Evolutionary conservation across 2,888 invertebrate species (phyloP).

Genomic region (Chrysotoxum bicinctum): DNA sequence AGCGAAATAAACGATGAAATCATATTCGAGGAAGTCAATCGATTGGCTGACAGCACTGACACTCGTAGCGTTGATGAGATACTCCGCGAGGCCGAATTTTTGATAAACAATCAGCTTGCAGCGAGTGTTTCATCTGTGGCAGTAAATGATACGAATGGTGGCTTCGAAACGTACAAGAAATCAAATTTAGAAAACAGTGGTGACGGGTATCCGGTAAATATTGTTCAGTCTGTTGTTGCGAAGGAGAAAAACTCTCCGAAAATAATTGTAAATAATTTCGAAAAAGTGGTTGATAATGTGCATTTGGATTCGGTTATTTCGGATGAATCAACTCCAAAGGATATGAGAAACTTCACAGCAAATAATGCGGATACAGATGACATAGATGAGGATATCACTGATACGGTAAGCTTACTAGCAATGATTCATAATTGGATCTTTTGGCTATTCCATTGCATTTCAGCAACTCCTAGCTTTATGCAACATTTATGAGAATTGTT

Average conservation of each 20-base stretch:
- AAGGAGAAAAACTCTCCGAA: constrained; percentile 10
- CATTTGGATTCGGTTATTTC: constrained; percentile 80
- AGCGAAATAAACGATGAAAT: constrained; percentile 81
- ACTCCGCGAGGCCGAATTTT: constrained; percentile 84
- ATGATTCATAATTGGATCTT: not conserved
- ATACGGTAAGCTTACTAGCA: constrained; percentile 74
- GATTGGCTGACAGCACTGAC: constrained; percentile 82
- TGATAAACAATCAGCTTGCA: constrained; percentile 79
- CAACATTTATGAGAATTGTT: not conserved
- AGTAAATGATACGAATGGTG: constrained; percentile 45
- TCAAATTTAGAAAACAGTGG: constrained; percentile 18
- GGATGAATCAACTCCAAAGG: constrained; percentile 79
- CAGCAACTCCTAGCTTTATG: not conserved
- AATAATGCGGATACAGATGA: constrained; percentile 76
- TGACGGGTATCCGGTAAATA: not conserved
- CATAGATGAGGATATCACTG: constrained; percentile 77
- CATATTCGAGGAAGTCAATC: constrained; percentile 87
- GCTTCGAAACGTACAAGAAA: constrained; percentile 36
- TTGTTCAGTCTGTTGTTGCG: constrained; percentile 9
- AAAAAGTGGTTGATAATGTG: constrained; percentile 78
- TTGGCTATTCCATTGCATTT: not conserved
- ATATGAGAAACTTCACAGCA: constrained; percentile 75
- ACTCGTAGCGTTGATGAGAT: constrained; percentile 84
- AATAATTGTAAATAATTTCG: constrained; percentile 73
- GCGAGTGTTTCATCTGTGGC: constrained; percentile 52